Conservation (phyloP, 1,140 invertebrate species). For the Diuraphis noxia region DNA sequence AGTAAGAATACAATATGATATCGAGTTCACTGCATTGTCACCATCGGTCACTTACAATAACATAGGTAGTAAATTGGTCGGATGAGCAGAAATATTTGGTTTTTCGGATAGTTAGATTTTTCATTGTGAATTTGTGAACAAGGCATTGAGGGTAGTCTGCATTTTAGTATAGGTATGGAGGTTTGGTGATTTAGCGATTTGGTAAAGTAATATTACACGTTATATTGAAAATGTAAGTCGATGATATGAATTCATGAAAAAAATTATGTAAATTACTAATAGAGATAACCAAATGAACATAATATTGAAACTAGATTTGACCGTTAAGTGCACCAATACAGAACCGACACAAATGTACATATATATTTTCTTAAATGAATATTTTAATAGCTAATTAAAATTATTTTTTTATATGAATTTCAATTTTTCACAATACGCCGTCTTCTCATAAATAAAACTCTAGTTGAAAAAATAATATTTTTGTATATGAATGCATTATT, state of each 20-base stretch:
- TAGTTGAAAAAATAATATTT: not conserved
- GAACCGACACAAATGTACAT: not conserved
- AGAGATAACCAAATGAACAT: not conserved
- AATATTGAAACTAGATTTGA: not conserved
- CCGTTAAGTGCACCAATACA: not conserved
- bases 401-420: not conserved
- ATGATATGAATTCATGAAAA: not conserved
- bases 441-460: not conserved
- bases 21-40: not conserved
- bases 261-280: not conserved
- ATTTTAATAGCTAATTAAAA: not conserved
- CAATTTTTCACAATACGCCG: not conserved
- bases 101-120: not conserved
- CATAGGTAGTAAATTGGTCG: not conserved
- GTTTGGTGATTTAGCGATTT: not conserved
- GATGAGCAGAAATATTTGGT: not conserved
- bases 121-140: not conserved
- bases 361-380: not conserved
- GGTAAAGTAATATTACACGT: not conserved
- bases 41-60: not conserved
- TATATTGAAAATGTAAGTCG: not conserved
- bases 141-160: too few relatives aligned
- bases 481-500: not conserved
- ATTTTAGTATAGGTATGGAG: too few relatives aligned
- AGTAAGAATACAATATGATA: not conserved